Conservation (phyloP, 1,140 invertebrate genomes). For the Ladona fulva region DNA sequence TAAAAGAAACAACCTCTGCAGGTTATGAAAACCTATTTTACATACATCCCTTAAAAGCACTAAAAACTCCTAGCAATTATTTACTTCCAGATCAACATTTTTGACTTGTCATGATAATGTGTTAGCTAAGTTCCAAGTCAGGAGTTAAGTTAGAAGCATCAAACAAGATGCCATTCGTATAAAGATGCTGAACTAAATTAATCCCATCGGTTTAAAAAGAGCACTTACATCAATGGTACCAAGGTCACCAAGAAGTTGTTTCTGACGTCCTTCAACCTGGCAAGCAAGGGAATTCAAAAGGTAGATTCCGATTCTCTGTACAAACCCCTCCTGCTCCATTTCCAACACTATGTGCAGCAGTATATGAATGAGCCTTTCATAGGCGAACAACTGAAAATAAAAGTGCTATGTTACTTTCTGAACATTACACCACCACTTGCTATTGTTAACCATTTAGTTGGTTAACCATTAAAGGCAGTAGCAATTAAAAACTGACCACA, state of each 20-base stretch:
- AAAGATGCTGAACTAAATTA: too few species aligned
- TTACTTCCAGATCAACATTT: too few species aligned
- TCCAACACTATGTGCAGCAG: conserved; percentile 73
- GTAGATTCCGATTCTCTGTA: conserved; percentile 90
- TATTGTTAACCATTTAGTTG: neutral
- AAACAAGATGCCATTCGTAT: too few species aligned
- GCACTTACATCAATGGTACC: conserved; percentile 71
- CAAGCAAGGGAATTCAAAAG: conserved; percentile 91
- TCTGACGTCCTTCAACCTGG: conserved; percentile 88
- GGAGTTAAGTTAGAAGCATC: too few species aligned
- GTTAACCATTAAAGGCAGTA: neutral
- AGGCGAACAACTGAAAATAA: conserved; percentile 70
- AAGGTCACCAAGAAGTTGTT: conserved; percentile 77
- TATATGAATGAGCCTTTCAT: conserved; percentile 76
- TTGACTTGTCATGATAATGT: too few species aligned
- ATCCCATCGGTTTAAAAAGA: too few species aligned
- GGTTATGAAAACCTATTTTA: too few species aligned
- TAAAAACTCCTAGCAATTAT: too few species aligned
- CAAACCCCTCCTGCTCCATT: conserved; percentile 78
- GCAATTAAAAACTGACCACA: conserved; percentile 57
- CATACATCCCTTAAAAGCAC: too few species aligned
- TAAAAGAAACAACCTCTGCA: too few species aligned
- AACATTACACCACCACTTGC: neutral
- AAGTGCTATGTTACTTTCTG: neutral
- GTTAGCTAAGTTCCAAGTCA: too few species aligned